Base-by-base conservation (phyloP, 2,888 invertebrate species). In the Lycocerus yunnanus region DNA sequence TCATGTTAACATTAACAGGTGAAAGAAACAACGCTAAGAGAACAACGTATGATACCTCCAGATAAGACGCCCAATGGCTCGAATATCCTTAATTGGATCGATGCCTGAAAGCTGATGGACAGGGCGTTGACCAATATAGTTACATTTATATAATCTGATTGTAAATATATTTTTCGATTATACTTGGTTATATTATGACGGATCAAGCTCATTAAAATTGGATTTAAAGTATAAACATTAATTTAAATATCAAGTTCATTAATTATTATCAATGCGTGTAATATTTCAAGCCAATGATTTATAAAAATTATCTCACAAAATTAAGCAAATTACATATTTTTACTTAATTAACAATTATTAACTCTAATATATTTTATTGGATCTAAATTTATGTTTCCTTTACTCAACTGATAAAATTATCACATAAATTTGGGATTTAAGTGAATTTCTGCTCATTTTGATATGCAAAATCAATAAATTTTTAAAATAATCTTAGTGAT, bases 51-150 rank as follows among this genome's bases (percentile, higher is more conserved):
- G 75, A 75, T 74, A 72, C 69, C 65, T 63, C 18, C 43, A 71
- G 75, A 77, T 72, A 75, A 71, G 72, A 58, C 68, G 66, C 66
- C 69, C 71, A 72, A 72, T 27, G 69, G 69, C 66, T 68, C 71
- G 67, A 60, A 63, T 63, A 63, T 72, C 71, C 75, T 78, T 78
- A 78, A 78, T 78, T 78, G 77, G 78, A 78, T 74, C 75, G 71
- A 75, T 74, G 72, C 72, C 20, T 71, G 77, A 75, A 74, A 72
- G 71, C 74, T 77, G 75, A 76, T 76, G 72, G 74, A 76, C 76
- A 74, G 76, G 70, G 69, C 70, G 68, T 68, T 43, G 68, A 68
- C 68, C 68, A 68, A 58, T 68, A 58, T 43, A 27, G 68, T 20
- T 68, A 18, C 27, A 27, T 68, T 68, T 66, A 63, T 43, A 43